Base-by-base conservation (phyloP, 2,113 vertebrate genomes). In the Buteo buteo region DNA sequence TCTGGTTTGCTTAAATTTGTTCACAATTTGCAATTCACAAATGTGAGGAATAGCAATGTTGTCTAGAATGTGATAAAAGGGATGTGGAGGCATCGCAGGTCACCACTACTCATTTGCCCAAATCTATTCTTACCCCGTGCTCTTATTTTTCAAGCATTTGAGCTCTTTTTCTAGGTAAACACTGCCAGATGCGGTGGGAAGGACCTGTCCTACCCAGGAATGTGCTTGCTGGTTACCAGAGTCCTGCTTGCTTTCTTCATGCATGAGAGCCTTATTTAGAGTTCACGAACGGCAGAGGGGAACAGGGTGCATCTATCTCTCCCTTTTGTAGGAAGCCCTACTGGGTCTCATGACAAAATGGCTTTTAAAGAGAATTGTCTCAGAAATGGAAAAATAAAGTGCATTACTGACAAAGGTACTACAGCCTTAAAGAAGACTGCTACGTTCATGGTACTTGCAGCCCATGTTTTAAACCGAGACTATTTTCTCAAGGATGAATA, bases 381-480 rank as follows among this genome's bases (percentile, higher is more conserved):
- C 12, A 15, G 70, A 7, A 82, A 44, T 0, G 3, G 67, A 19
- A 17, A 28, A 16, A 19, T 64, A 15, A 3, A 29, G 2, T 7
- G 1, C 3, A 2, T 6, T 34, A 1, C 31, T 29, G 11, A 3
- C 13, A 10, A 42, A 58, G 25, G 29, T 25, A 28, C 45, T 8
- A 7, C 19, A 40, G 31, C 21, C 47, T 40, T 32, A 7, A 13
- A 42, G 44, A 42, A 9, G 21, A 25, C 12, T 5, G 2, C 9
- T 4, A 1, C 4, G 0, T 5, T 34, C 0, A 0, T 18, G 38
- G 19, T 31, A 5, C 17, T 21, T 55, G 47, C 34, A 67, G 55
- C 38, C 67, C 24, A 2, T 18, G 40, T 1, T 54, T 12, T 59
- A 86, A 61, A 7, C 16, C 0, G 0, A 15, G 45, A 16, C 6